Percentiles rank a stretch among this genome's conserved stretches.
phyloP scores from a whole-genome alignment of 2,888 invertebrate species.

The Parnassius apollo region DNA sequence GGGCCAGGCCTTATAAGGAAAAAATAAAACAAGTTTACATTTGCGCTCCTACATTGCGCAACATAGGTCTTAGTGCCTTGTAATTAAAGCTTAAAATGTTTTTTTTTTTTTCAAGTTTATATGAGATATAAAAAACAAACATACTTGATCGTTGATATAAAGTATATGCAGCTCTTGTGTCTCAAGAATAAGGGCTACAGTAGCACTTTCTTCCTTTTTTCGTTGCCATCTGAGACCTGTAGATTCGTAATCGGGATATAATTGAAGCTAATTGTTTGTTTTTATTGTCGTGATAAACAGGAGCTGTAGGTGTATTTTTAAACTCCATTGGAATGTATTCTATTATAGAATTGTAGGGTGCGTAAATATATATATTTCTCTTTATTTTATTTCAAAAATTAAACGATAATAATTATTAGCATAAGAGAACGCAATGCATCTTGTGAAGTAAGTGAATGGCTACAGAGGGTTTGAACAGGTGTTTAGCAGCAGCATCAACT shows the following conservation, averaged over 20 bases:
- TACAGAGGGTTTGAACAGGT: too few species aligned
- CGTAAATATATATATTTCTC: neutral
- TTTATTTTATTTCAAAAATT: neutral
- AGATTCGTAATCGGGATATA: constrained; percentile 35
- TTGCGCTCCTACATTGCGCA: constrained; percentile 22
- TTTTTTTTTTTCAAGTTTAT: neutral
- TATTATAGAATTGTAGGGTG: constrained; percentile 4
- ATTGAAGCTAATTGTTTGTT: constrained; percentile 34
- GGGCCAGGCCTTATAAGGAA: constrained; percentile 38
- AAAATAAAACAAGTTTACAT: constrained; percentile 31
- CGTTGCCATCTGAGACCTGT: constrained; percentile 15
- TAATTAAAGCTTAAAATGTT: constrained; percentile 6
- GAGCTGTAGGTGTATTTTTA: constrained; percentile 30
- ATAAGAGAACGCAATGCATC: too few species aligned
- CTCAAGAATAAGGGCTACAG: constrained; percentile 20
- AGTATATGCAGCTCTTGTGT: constrained; percentile 18
- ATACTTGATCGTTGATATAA: constrained; percentile 6
- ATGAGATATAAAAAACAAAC: constrained; percentile 24
- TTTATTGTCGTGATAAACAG: constrained; percentile 30
- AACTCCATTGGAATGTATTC: constrained; percentile 23
- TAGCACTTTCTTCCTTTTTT: constrained; percentile 15
- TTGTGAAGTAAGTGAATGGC: too few species aligned
- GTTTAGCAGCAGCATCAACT: too few species aligned
- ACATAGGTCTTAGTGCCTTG: constrained; percentile 22
- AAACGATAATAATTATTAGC: too few species aligned